Conservation (phyloP, 2,113 vertebrate genomes). For the Pavo muticus region DNA sequence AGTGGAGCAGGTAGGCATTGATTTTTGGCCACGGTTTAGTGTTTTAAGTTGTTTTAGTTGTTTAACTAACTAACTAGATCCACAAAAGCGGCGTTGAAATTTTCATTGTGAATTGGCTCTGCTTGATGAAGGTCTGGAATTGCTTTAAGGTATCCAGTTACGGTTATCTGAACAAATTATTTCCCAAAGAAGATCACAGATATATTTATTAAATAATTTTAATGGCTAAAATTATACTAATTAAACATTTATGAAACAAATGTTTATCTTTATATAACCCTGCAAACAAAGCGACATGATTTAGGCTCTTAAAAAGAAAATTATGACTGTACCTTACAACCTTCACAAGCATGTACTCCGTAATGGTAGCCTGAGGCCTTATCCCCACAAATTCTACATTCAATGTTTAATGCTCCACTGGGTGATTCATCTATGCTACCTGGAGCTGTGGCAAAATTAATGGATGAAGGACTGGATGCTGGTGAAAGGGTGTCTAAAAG, state of each 20-base stretch:
- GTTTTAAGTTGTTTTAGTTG: not conserved
- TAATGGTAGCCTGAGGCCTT: conserved; percentile 98
- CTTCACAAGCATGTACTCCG: conserved; percentile 97
- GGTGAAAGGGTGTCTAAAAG: conserved; percentile 90
- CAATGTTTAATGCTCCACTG: conserved; percentile 83
- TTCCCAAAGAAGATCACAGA: not conserved
- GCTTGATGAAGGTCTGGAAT: conserved; percentile 44
- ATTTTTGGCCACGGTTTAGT: not conserved
- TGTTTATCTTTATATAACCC: conserved; percentile 1
- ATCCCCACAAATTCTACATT: conserved; percentile 95
- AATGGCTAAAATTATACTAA: not conserved
- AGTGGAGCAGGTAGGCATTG: conserved; percentile 29
- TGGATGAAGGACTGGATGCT: conserved; percentile 91
- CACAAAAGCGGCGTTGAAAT: conserved; percentile 4
- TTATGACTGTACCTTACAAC: conserved; percentile 90
- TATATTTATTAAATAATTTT: not conserved
- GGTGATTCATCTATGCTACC: conserved; percentile 77
- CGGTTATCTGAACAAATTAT: not conserved
- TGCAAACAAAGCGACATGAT: conserved; percentile 32
- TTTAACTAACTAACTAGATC: not conserved
- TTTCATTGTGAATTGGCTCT: not conserved
- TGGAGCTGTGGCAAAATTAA: conserved; percentile 70
- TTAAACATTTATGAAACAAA: not conserved
- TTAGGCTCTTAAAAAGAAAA: conserved; percentile 52
- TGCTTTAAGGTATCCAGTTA: not conserved